Conservation (phyloP, 2,113 vertebrate genomes). For the Apteryx owenii region DNA sequence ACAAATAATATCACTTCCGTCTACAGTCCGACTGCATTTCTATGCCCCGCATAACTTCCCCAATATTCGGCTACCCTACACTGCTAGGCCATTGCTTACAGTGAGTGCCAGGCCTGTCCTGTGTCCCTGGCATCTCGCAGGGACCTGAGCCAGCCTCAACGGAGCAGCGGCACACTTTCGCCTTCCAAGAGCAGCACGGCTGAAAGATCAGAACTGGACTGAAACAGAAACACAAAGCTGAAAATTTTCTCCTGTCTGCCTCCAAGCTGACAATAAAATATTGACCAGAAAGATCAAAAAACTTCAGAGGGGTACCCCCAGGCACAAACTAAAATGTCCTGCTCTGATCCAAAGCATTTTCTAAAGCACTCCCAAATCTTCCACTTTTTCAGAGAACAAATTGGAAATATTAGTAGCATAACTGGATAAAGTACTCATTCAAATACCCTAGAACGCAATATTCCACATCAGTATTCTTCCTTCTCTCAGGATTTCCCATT, state of each 20-base stretch:
- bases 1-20: not conserved
- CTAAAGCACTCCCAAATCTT: not conserved
- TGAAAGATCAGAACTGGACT: not conserved
- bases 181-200: not conserved
- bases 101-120: not conserved
- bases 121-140: not conserved
- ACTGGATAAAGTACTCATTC: not conserved
- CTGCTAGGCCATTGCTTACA: not conserved
- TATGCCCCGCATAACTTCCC: not conserved
- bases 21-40: not conserved
- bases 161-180: not conserved
- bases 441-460: not conserved
- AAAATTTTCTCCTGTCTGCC: not conserved
- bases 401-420: not conserved
- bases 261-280: not conserved
- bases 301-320: not conserved
- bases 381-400: not conserved
- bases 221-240: not conserved
- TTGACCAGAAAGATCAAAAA: not conserved
- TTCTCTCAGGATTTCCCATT: not conserved
- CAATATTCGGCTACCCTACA: not conserved
- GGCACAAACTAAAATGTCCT: not conserved
- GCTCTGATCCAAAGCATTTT: not conserved
- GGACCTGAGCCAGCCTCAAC: not conserved
- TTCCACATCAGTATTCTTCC: not conserved